Evolutionary conservation across 2,888 invertebrate species (phyloP), one percentile per base, ranked within the genome.

Genomic region (Oasisia sp.): DNA sequence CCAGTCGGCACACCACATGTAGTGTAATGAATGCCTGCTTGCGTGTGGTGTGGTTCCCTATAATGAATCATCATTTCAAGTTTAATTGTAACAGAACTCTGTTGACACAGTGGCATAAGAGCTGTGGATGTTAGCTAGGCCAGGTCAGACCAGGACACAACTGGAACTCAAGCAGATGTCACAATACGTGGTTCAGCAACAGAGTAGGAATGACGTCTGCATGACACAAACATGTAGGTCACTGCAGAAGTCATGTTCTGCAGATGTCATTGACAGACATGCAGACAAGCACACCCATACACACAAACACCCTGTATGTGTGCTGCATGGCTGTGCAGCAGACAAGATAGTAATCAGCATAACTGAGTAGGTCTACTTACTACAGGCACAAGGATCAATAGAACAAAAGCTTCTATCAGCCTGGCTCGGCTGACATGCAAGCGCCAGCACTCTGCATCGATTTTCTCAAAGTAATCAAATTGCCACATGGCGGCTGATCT

Each of bases 351-450:
- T 74, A 74, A 74, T 74, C 74, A 74, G 74, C 27, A 74, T 74
- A 74, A n/a, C 74, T 74, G 74, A 74, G 74, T 74, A 74, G 74
- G 74, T 74, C 74, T 74, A 74, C 74, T 74, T 74, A 74, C 74
- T 74, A 74, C 27, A 74, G 27, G 27, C 19, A 74, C n/a, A 74
- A 19, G 74, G 74, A 74, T 74, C 74, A 74, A 74, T 27, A 74
- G 74, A 74, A 74, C 74, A 74, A 74, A 74, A 74, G 74, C 74
- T 74, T 74, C 74, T n/a, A 74, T 74, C 74, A 74, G 74, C 74
- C 74, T 7, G 3, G 74, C 74, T 74, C 27, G 27, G 74, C 74
- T 74, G 74, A 74, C 74, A 74, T 74, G 74, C 74, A 27, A 74
- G 74, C 27, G 74, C 74, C 7, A 50, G 74, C 74, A 74, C 19